Percentiles rank a stretch among this genome's conserved stretches.
phyloP scores from a whole-genome alignment of 2,113 vertebrate species.

The Hucho hucho region DNA sequence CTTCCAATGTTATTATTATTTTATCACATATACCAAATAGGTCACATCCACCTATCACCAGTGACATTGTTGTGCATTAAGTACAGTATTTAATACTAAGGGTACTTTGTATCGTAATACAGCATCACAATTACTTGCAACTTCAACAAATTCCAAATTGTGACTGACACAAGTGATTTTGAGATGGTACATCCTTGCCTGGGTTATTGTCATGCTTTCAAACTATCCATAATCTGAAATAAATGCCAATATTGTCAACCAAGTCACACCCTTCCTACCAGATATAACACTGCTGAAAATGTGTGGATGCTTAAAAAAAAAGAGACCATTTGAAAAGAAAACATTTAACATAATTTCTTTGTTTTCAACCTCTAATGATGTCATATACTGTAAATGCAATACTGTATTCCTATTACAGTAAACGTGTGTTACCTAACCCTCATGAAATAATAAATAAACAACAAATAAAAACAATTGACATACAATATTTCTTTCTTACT shows the following conservation, averaged over 20 bases:
- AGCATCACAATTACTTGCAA: not conserved
- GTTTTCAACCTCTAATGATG: not conserved
- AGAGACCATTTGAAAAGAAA: not conserved
- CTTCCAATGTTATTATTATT: not conserved
- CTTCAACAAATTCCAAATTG: not conserved
- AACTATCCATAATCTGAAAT: not conserved
- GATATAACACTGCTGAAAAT: not conserved
- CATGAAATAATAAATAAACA: not conserved
- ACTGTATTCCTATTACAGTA: conserved; percentile 10
- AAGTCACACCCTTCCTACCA: not conserved
- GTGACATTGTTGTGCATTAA: not conserved
- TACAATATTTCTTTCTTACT: not conserved
- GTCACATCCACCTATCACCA: too few relatives aligned
- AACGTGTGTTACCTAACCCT: not conserved
- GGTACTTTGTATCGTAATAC: not conserved
- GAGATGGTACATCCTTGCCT: not conserved
- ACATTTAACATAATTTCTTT: too few relatives aligned
- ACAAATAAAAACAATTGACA: not conserved
- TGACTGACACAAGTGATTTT: not conserved
- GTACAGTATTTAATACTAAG: not conserved
- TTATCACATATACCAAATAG: too few relatives aligned
- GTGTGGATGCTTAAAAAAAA: not conserved
- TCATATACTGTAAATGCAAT: not conserved
- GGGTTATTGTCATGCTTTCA: not conserved
- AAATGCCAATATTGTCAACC: not conserved